Evolutionary conservation across 1,140 invertebrate genomes (phyloP).

Genomic region (Tribolium madens): DNA sequence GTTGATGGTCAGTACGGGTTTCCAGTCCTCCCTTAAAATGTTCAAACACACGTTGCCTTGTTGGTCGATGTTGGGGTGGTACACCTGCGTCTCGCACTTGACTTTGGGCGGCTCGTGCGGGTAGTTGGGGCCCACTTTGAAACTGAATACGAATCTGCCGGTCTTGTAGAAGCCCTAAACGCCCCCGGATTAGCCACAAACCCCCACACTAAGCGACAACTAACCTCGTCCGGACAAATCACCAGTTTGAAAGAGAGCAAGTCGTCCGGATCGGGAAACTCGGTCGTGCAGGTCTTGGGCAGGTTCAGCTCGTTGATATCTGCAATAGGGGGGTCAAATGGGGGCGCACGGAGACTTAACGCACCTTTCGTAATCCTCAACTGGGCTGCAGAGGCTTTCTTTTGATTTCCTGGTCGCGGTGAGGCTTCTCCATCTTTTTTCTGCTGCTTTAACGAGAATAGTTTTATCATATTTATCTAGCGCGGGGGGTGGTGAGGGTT

Average conservation of each 20-base stretch:
- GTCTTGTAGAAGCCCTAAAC: conserved; percentile 92
- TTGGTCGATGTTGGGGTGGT: conserved; percentile 96
- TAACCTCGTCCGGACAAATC: conserved; percentile 93
- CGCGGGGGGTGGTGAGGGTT: not conserved
- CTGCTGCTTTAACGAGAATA: conserved; percentile 97
- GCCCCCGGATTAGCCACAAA: conserved; percentile 41
- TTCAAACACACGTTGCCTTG: conserved; percentile 96
- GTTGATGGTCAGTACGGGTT: conserved; percentile 97
- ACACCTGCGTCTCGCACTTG: conserved; percentile 94
- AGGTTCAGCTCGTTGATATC: conserved; percentile 98
- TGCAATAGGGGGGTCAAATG: conserved; percentile 68
- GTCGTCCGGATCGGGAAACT: conserved; percentile 97
- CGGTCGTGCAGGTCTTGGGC: conserved; percentile 95
- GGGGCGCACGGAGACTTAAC: not conserved
- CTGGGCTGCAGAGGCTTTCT: conserved; percentile 95
- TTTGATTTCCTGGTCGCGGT: conserved; percentile 79
- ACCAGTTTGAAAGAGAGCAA: conserved; percentile 95
- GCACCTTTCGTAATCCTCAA: conserved; percentile 97
- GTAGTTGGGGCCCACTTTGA: conserved; percentile 97
- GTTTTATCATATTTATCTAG: conserved; percentile 88
- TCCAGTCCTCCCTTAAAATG: conserved; percentile 98
- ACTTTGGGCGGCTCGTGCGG: conserved; percentile 97
- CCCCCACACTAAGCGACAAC: conserved; percentile 4
- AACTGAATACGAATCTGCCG: conserved; percentile 96
- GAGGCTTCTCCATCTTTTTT: conserved; percentile 95